These are phyloP conservation scores for Augochlorella aurata DNA, from an alignment of 2,888 invertebrate genomes.

Conservation along the genomic window DNA sequence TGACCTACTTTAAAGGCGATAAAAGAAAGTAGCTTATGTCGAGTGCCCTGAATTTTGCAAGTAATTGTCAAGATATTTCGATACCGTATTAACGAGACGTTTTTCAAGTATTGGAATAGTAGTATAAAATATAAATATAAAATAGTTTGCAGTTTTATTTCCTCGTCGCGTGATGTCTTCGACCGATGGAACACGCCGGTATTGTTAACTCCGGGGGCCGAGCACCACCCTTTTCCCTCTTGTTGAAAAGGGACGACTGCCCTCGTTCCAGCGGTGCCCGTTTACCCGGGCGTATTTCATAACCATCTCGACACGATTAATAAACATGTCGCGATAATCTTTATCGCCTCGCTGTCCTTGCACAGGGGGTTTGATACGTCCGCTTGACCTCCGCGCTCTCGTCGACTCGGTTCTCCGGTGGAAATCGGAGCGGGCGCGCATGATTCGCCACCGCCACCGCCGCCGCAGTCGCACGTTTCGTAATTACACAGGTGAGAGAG, in stretches of 20 bases:
- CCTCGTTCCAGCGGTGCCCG: conserved; percentile 2
- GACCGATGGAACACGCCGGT: conserved; percentile 18
- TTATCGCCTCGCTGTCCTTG: background rate
- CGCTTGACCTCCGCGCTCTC: background rate
- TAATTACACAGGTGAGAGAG: conserved; percentile 42
- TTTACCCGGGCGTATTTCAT: conserved; percentile 21
- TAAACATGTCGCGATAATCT: conserved; percentile 46
- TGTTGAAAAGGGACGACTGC: conserved; percentile 32
- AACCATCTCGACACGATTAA: conserved; percentile 54
- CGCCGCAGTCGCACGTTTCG: conserved; percentile 10
- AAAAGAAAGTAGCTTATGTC: too few relatives aligned
- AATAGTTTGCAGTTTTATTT: background rate
- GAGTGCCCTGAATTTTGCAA: too few relatives aligned
- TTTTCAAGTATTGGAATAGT: too few relatives aligned
- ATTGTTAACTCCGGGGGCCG: conserved; percentile 40
- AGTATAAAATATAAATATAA: too few relatives aligned
- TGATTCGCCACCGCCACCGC: background rate
- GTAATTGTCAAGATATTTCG: too few relatives aligned
- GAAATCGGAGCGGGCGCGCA: conserved; percentile 10
- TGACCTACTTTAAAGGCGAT: too few relatives aligned
- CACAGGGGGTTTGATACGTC: background rate
- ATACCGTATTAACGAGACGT: too few relatives aligned
- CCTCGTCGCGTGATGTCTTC: conserved; percentile 34
- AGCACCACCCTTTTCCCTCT: background rate
- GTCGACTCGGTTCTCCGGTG: background rate